phyloP scores from a whole-genome alignment of 2,113 vertebrate genomes.

The Tupaia chinensis region DNA sequence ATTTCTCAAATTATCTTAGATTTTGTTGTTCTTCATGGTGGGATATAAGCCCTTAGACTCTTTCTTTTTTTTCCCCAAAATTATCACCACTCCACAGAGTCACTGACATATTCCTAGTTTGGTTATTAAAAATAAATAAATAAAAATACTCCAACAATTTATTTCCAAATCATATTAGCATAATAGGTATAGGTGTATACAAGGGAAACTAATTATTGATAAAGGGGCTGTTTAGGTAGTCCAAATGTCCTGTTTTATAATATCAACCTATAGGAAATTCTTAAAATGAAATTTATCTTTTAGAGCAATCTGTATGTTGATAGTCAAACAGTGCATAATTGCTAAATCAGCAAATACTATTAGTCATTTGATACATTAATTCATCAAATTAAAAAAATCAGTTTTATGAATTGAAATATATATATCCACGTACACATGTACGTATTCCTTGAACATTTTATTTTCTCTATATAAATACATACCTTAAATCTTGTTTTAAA shows the following conservation, averaged over 20 bases:
- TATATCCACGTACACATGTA: no score
- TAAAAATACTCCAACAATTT: neutral
- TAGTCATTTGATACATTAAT: slow-evolving; percentile 13
- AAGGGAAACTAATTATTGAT: slow-evolving; percentile 15
- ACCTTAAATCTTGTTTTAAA: no score
- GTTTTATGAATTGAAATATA: neutral
- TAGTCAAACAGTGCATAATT: neutral
- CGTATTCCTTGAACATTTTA: no score
- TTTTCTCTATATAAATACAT: no score
- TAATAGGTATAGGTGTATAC: neutral
- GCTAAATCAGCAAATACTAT: neutral
- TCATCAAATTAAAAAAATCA: neutral
- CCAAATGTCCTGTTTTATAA: slow-evolving; percentile 2
- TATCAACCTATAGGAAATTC: slow-evolving; percentile 20
- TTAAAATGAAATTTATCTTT: slow-evolving; percentile 13
- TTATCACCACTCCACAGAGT: slow-evolving; percentile 16
- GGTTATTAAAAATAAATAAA: slow-evolving; percentile 15
- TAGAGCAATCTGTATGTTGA: neutral
- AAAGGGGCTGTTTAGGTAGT: neutral
- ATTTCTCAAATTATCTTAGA: slow-evolving; percentile 39
- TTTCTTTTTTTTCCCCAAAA: neutral
- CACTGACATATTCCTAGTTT: slow-evolving; percentile 28
- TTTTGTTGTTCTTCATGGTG: slow-evolving; percentile 61
- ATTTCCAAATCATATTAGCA: neutral
- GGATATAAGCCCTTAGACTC: slow-evolving; percentile 60